A percentile compares a stretch with the other conserved stretches of the same genome.
phyloP scores from a whole-genome alignment of 2,888 invertebrate species.

The Drosophila siamana region DNA sequence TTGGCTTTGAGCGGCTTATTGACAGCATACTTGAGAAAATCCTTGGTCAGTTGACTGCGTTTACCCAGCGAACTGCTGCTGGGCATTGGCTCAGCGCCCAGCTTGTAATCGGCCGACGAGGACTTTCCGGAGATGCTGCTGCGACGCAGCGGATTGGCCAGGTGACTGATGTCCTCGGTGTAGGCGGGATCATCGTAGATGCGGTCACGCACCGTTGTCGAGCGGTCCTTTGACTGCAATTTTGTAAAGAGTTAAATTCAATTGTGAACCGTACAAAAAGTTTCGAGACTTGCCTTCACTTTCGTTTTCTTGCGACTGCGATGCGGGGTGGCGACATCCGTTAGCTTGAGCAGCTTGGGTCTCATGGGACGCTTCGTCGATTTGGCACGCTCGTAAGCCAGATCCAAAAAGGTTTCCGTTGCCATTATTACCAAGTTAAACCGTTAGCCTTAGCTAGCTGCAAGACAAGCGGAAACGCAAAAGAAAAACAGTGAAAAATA shows the following conservation, averaged over 20 bases:
- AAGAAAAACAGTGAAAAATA: background rate
- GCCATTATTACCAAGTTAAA: slow-evolving; percentile 69
- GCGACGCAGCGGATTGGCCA: slow-evolving; percentile 84
- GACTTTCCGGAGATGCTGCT: slow-evolving; percentile 63
- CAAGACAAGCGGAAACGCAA: background rate
- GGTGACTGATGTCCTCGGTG: slow-evolving; percentile 85
- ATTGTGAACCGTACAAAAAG: background rate
- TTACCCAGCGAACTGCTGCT: slow-evolving; percentile 76
- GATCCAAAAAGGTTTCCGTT: slow-evolving; percentile 84
- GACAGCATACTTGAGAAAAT: slow-evolving; percentile 76
- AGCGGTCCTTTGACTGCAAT: slow-evolving; percentile 83
- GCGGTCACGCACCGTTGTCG: slow-evolving; percentile 83
- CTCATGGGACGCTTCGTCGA: slow-evolving; percentile 82
- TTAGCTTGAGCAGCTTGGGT: slow-evolving; percentile 84
- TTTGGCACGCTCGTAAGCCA: slow-evolving; percentile 82
- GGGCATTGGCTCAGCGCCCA: slow-evolving; percentile 32
- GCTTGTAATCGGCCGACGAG: slow-evolving; percentile 44
- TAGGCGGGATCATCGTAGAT: slow-evolving; percentile 85
- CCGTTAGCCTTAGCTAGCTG: background rate
- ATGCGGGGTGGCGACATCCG: slow-evolving; percentile 84
- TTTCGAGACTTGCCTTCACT: slow-evolving; percentile 82
- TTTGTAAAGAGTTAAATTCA: background rate
- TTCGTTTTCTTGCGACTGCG: slow-evolving; percentile 85
- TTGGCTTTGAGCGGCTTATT: slow-evolving; percentile 62
- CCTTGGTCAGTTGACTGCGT: slow-evolving; percentile 79